phyloP scores from a whole-genome alignment of 2,113 vertebrate genomes.

The Fregata magnificens region DNA sequence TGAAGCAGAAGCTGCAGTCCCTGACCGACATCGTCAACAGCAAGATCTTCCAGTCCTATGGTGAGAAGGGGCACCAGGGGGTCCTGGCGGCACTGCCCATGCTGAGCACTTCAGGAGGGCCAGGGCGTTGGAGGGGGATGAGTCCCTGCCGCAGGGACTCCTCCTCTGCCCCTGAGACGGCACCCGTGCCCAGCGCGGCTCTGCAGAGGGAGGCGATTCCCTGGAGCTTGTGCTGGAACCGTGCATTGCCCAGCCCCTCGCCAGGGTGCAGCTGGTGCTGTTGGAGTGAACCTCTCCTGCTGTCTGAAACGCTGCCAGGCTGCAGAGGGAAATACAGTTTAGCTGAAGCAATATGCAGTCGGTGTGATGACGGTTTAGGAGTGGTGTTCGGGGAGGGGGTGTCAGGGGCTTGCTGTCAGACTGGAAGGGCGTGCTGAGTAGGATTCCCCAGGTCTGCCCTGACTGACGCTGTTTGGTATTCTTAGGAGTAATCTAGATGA shows the following conservation, averaged over 20 bases:
- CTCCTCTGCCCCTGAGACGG: background rate
- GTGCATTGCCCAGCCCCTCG: accelerated
- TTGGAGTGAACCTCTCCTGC: background rate
- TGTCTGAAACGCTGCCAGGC: background rate
- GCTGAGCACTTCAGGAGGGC: background rate
- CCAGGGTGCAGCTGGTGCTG: background rate
- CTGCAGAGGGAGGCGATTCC: background rate
- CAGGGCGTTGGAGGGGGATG: accelerated
- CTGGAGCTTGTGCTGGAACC: background rate
- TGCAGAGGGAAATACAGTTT: accelerated
- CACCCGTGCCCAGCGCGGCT: accelerated
- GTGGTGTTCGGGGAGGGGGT: background rate
- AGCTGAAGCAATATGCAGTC: background rate
- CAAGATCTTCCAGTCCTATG: conserved; percentile 17
- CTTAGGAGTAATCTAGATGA: no score
- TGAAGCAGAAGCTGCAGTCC: conserved; percentile 65
- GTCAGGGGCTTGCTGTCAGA: background rate
- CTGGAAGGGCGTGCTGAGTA: background rate
- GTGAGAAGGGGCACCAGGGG: background rate
- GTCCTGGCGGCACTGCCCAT: background rate
- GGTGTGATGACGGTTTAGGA: background rate
- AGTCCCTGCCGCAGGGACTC: accelerated
- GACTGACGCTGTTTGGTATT: background rate
- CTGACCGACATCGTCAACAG: conserved; percentile 33
- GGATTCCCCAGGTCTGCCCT: background rate